Evolutionary conservation across 2,888 invertebrate species (phyloP).

Genomic region (Mycalesis mineus): DNA sequence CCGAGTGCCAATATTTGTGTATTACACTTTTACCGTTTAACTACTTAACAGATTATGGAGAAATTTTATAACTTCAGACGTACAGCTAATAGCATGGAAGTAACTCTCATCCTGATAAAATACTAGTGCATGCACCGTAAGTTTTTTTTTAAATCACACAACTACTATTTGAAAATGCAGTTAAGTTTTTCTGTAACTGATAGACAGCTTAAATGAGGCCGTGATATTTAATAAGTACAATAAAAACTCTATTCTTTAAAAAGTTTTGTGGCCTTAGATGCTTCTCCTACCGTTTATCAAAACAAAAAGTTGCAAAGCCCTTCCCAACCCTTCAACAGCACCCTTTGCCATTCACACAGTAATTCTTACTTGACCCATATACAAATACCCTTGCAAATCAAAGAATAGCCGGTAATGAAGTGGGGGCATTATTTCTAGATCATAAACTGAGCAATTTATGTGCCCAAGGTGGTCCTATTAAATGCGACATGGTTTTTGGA

Average conservation of each 20-base stretch:
- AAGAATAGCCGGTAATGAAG: slow-evolving; percentile 76
- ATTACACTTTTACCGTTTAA: too few species aligned
- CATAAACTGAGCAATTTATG: slow-evolving; percentile 74
- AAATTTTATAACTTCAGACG: too few species aligned
- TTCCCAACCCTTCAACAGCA: slow-evolving; percentile 31
- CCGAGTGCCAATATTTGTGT: too few species aligned
- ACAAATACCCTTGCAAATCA: slow-evolving; percentile 53
- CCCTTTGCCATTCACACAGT: slow-evolving; percentile 58
- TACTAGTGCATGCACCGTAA: too few species aligned
- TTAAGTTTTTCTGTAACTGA: too few species aligned
- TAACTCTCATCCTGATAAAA: too few species aligned
- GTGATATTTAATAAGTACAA: not conserved
- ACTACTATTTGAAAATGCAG: too few species aligned
- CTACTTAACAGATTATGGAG: too few species aligned
- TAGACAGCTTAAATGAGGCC: not conserved
- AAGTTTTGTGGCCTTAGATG: not conserved
- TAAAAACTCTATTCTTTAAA: not conserved
- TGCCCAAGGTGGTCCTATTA: slow-evolving; percentile 61
- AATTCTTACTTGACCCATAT: slow-evolving; percentile 74
- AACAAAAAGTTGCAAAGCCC: slow-evolving; percentile 17
- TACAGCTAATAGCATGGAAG: too few species aligned
- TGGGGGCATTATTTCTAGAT: slow-evolving; percentile 70
- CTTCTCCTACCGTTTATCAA: not conserved
- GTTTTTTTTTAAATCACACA: too few species aligned
- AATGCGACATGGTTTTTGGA: slow-evolving; percentile 68